Conservation (phyloP, 1,140 invertebrate species). For the Apis cerana region DNA sequence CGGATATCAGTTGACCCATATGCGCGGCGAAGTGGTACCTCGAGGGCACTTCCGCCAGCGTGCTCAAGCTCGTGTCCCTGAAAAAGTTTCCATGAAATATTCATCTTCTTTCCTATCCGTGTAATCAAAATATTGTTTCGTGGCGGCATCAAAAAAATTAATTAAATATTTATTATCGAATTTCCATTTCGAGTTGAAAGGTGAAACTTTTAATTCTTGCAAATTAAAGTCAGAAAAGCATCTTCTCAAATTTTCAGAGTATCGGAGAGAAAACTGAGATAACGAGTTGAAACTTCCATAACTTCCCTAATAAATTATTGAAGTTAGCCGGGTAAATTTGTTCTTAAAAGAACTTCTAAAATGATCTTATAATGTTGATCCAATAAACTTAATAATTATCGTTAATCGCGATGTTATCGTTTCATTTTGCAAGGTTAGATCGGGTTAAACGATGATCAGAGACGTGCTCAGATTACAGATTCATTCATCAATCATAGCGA, state of each 20-base stretch:
- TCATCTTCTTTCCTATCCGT: not conserved
- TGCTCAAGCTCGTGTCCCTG: slow-evolving; percentile 84
- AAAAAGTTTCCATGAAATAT: slow-evolving; percentile 56
- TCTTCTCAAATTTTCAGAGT: not conserved
- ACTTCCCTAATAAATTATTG: not conserved
- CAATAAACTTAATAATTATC: too few relatives aligned
- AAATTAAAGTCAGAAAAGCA: not conserved
- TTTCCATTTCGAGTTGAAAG: not conserved
- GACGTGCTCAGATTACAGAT: too few relatives aligned
- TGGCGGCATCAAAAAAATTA: not conserved
- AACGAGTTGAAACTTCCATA: not conserved
- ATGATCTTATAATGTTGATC: not conserved
- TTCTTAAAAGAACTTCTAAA: not conserved
- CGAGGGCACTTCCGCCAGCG: slow-evolving; percentile 85
- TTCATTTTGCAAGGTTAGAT: too few relatives aligned
- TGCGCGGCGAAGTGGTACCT: slow-evolving; percentile 91
- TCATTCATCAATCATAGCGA: too few relatives aligned
- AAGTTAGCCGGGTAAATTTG: too few relatives aligned
- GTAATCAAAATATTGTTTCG: not conserved
- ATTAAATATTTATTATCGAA: not conserved
- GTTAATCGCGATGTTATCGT: too few relatives aligned
- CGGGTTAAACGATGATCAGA: too few relatives aligned
- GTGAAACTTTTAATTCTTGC: not conserved
- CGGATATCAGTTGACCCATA: slow-evolving; percentile 89
- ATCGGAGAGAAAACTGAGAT: not conserved